Base-by-base conservation (phyloP, 2,888 invertebrate genomes). In the Lepidocyrtinus sp. region DNA sequence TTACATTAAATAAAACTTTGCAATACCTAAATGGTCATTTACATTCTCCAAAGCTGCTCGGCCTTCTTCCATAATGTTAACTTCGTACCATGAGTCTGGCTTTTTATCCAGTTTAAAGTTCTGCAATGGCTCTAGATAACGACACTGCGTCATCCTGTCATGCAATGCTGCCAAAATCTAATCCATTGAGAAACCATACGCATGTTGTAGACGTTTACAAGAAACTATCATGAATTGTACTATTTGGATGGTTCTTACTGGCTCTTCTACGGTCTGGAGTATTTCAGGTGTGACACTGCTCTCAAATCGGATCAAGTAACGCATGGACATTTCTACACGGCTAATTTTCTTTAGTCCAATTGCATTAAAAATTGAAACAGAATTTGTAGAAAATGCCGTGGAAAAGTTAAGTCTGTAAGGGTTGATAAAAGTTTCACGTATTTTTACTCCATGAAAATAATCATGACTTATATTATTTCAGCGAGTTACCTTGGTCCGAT, bases 361-460 rank as follows among this genome's bases (percentile, higher is more conserved):
- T 87, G 96, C 94, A 84, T 93, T 92, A 88, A 96, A 97, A 86
- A 98, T 98, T 71, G 97, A 96, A 0, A 98, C 95, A 26, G 97
- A 96, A 90, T 99, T 99, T 85, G 97, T 98, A 0, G 97, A 98
- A 88, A 96, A 96, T 0, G 99, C 94, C 50, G 98, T 98, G 17
- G 96, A 97, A 89, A 98, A 98, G 89, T 97, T 96, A 87, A 97
- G 93, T 86, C 97, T 94, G 88, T 85, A 90, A 89, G 62, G 17
- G 46, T 45, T 68, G n/a, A 17, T 59, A 71, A 36, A 50, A 5
- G 17, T 27, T 83, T 82, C 67, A 82, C 65, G 68, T 46, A 27
- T 55, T 61, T 67, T 21, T 7, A 22, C 5, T 63, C 7, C 21
- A 17, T n/a, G n/a, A n/a, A 63, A 5, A 22, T 50, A n/a, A 15